These are phyloP conservation scores for Melipona beecheii DNA, from an alignment of 2,888 invertebrate species.

Conservation along the genomic window DNA sequence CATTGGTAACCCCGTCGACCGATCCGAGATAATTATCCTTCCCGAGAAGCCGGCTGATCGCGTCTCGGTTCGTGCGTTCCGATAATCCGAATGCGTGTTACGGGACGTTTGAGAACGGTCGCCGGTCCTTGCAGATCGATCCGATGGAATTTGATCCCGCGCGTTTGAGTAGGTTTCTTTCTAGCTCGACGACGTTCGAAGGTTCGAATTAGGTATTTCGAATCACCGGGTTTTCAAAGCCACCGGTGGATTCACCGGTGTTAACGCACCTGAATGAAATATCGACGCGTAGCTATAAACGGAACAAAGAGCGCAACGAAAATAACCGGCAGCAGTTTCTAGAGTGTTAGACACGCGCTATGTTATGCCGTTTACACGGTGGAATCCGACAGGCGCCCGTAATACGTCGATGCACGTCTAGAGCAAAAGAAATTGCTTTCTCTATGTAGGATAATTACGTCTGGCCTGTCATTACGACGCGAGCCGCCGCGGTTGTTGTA, in stretches of 20 bases:
- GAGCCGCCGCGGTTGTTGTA: not conserved
- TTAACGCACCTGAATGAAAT: conserved; percentile 63
- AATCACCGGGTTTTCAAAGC: no score
- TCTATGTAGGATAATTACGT: not conserved
- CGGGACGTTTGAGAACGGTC: conserved; percentile 33
- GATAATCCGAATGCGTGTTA: conserved; percentile 59
- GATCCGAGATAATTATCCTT: conserved; percentile 76
- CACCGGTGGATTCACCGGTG: conserved; percentile 13
- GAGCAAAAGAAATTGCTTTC: conserved; percentile 30
- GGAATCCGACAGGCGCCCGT: conserved; percentile 38
- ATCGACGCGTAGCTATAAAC: conserved; percentile 66
- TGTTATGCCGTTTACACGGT: conserved; percentile 28
- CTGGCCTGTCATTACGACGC: not conserved
- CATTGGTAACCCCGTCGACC: conserved; percentile 70
- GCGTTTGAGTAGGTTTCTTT: not conserved
- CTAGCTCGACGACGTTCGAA: not conserved
- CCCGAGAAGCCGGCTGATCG: conserved; percentile 66
- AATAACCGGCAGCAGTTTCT: conserved; percentile 47
- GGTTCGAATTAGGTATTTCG: no score
- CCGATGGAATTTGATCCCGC: not conserved
- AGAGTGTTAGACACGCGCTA: conserved; percentile 31
- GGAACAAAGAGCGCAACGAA: conserved; percentile 37
- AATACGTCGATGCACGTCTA: conserved; percentile 12
- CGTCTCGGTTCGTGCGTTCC: conserved; percentile 56
- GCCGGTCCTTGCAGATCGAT: conserved; percentile 16